Conservation (phyloP, 2,888 invertebrate genomes). For the Xylocampa areola region DNA sequence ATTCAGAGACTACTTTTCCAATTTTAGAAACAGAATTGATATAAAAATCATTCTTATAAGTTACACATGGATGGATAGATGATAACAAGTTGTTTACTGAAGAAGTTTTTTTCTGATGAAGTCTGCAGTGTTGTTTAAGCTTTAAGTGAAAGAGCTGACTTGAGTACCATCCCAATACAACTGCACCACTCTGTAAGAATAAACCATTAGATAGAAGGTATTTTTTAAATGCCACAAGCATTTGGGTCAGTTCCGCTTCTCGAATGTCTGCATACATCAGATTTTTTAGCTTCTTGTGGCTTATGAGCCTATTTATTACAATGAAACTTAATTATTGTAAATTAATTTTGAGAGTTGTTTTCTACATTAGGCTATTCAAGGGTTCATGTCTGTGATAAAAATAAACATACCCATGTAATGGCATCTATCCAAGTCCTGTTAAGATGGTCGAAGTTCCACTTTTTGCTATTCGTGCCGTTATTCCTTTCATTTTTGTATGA, state of each 20-base stretch:
- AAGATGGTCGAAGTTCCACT: slow-evolving; percentile 82
- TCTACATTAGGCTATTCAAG: too few species aligned
- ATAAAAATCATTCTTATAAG: slow-evolving; percentile 61
- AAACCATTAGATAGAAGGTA: too few species aligned
- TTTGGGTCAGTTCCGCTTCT: too few species aligned
- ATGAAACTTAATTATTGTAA: too few species aligned
- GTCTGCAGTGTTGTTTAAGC: slow-evolving; percentile 68
- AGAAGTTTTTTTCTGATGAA: slow-evolving; percentile 59
- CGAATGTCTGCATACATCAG: too few species aligned
- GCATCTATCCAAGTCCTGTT: slow-evolving; percentile 86
- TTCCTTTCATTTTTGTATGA: slow-evolving; percentile 62
- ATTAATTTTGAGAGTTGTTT: too few species aligned
- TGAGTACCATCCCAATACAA: slow-evolving; percentile 91
- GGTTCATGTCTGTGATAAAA: slow-evolving; percentile 13
- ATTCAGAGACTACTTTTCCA: slow-evolving; percentile 67
- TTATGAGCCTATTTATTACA: too few species aligned
- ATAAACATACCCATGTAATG: slow-evolving; percentile 86
- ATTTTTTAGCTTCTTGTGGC: too few species aligned
- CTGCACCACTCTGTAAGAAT: slow-evolving; percentile 89
- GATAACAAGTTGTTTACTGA: slow-evolving; percentile 65
- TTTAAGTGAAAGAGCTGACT: slow-evolving; percentile 88
- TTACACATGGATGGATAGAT: slow-evolving; percentile 70
- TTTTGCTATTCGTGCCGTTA: slow-evolving; percentile 77
- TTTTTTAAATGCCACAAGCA: too few species aligned
- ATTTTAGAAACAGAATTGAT: slow-evolving; percentile 67